A percentile compares a stretch with the other conserved stretches of the same genome.
phyloP scores from a whole-genome alignment of 2,888 invertebrate species.

The Oscheius myriophilus region DNA sequence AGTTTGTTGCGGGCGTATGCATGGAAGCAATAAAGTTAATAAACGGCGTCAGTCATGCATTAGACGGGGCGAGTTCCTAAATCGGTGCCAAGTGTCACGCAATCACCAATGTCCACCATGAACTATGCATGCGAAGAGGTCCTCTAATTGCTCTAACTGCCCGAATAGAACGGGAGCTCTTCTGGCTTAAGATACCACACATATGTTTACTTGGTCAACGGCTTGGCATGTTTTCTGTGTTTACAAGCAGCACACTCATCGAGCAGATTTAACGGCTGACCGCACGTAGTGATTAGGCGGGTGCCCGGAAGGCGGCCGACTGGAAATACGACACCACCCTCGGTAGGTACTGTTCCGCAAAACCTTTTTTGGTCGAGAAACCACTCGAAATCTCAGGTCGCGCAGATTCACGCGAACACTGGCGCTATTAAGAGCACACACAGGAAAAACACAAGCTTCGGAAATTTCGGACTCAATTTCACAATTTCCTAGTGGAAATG shows the following conservation, averaged over 20 bases:
- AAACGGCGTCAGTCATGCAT: slow-evolving; percentile 22
- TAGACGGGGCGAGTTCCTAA: slow-evolving; percentile 17
- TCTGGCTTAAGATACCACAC: no score
- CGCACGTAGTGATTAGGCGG: slow-evolving; percentile 20
- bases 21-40: slow-evolving; percentile 27
- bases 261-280: slow-evolving; percentile 20
- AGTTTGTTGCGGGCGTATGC: slow-evolving; percentile 4
- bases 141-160: slow-evolving; percentile 14
- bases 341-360: slow-evolving; percentile 21
- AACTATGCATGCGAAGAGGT: slow-evolving; percentile 27
- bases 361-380: background rate
- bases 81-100: slow-evolving; percentile 32
- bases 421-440: background rate
- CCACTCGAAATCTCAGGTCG: background rate
- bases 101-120: slow-evolving; percentile 28
- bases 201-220: background rate
- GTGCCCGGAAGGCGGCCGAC: slow-evolving; percentile 7
- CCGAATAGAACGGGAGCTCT: no score
- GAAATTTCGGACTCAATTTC: no score
- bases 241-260: slow-evolving; percentile 20
- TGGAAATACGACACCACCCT: slow-evolving; percentile 24
- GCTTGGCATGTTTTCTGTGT: background rate
- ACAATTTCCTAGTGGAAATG: no score
- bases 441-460: background rate
- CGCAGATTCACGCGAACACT: background rate